These are phyloP conservation scores for Linurgus olivaceus DNA, from an alignment of 2,797 vertebrate species.

Conservation along the genomic window DNA sequence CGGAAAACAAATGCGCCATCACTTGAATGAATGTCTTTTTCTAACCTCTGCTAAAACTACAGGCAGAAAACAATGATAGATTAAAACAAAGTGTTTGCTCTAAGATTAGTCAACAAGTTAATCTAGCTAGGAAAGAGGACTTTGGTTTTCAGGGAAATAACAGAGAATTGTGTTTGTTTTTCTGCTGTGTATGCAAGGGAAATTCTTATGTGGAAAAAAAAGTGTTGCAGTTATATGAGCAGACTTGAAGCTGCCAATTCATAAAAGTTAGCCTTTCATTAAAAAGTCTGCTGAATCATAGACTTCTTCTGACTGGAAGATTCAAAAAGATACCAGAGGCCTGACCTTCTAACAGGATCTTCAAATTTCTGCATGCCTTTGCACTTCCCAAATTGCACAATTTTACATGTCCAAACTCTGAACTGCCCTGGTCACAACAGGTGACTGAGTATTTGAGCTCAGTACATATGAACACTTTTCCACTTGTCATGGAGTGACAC, in stretches of 20 bases:
- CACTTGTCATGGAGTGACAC: not conserved
- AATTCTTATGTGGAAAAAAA: not conserved
- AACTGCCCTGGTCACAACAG: not conserved
- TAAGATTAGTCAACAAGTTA: not conserved
- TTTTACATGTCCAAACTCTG: rapidly evolving
- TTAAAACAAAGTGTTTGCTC: constrained; percentile 43
- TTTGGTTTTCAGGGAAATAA: constrained; percentile 26
- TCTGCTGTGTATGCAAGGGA: not conserved
- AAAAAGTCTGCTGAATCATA: not conserved
- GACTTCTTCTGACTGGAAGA: not conserved
- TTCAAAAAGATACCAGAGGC: not conserved
- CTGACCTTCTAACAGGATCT: not conserved
- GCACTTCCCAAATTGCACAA: not conserved
- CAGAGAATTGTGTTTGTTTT: not conserved
- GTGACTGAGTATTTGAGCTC: not conserved
- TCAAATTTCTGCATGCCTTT: not conserved
- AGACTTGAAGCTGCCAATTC: not conserved
- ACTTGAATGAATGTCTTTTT: constrained; percentile 27
- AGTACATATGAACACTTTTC: not conserved
- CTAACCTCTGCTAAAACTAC: constrained; percentile 26
- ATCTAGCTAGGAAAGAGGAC: constrained; percentile 34
- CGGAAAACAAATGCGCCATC: not conserved
- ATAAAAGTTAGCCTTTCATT: not conserved
- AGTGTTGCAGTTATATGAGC: not conserved
- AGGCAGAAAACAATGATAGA: constrained; percentile 54